These are phyloP conservation scores for Chironomus riparius DNA, from an alignment of 2,888 invertebrate genomes.

Conservation along the genomic window DNA sequence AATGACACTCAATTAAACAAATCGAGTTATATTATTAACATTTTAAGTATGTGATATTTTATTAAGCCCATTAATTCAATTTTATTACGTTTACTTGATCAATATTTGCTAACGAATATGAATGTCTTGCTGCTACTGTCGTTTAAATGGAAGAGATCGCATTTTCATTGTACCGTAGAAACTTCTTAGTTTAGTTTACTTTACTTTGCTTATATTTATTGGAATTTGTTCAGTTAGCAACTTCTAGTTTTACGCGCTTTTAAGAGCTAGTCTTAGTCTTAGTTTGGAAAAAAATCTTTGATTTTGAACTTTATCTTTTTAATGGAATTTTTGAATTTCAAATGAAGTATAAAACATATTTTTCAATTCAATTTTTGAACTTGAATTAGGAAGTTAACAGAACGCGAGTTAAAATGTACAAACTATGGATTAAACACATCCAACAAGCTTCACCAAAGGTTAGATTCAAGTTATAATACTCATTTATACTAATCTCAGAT, in stretches of 20 bases:
- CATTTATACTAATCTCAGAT: no score
- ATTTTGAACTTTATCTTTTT: no score
- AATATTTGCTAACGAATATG: not conserved
- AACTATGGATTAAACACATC: no score
- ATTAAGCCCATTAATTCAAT: not conserved
- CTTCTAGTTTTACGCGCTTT: conserved; percentile 25
- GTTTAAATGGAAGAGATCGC: conserved; percentile 4
- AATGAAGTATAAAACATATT: no score
- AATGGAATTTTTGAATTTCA: no score
- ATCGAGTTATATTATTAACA: not conserved
- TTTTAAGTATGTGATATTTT: not conserved
- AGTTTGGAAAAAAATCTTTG: not conserved
- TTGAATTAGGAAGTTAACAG: no score
- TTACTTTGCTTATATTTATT: not conserved
- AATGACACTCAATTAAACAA: not conserved
- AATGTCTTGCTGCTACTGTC: not conserved
- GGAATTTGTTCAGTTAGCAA: not conserved
- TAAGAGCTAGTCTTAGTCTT: not conserved
- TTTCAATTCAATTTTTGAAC: no score
- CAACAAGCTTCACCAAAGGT: no score
- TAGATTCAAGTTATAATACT: no score
- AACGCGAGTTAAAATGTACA: no score
- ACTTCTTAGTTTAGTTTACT: not conserved
- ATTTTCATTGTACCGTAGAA: not conserved
- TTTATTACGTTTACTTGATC: not conserved